Percentiles rank a stretch among this genome's conserved stretches.
These are phyloP conservation scores for Chrysolina oricalcia DNA, from an alignment of 2,888 invertebrate species.

Conservation along the genomic window DNA sequence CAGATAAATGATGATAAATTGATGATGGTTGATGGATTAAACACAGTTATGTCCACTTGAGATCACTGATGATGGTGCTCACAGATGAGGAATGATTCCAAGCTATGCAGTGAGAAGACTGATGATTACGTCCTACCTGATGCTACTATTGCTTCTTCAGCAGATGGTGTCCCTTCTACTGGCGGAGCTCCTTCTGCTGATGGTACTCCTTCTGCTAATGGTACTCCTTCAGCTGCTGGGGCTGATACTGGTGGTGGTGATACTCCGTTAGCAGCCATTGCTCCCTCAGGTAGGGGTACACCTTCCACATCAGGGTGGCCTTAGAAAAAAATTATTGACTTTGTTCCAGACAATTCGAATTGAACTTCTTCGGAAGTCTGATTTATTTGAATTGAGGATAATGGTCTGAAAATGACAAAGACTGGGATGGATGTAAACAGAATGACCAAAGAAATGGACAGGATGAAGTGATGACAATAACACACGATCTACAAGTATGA, in stretches of 20 bases:
- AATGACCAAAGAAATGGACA: too few relatives aligned
- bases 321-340: neutral
- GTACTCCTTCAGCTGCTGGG: conserved; percentile 58
- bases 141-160: conserved; percentile 54
- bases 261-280: conserved; percentile 31
- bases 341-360: neutral
- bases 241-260: conserved; percentile 43
- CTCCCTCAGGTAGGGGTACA: conserved; percentile 47
- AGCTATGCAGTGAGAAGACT: too few relatives aligned
- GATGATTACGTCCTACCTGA: conserved; percentile 45
- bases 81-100: too few relatives aligned
- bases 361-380: neutral
- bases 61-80: too few relatives aligned
- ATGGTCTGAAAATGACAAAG: too few relatives aligned
- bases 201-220: conserved; percentile 57
- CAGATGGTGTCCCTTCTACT: conserved; percentile 56
- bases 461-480: too few relatives aligned
- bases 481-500: too few relatives aligned
- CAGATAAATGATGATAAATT: too few relatives aligned
- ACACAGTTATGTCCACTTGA: too few relatives aligned
- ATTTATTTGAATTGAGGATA: neutral
- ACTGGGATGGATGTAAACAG: too few relatives aligned
- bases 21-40: too few relatives aligned
- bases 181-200: conserved; percentile 55
- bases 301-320: conserved; percentile 21